Evolutionary conservation across 2,797 vertebrate species (phyloP).

Genomic region (Tokudaia muenninki): DNA sequence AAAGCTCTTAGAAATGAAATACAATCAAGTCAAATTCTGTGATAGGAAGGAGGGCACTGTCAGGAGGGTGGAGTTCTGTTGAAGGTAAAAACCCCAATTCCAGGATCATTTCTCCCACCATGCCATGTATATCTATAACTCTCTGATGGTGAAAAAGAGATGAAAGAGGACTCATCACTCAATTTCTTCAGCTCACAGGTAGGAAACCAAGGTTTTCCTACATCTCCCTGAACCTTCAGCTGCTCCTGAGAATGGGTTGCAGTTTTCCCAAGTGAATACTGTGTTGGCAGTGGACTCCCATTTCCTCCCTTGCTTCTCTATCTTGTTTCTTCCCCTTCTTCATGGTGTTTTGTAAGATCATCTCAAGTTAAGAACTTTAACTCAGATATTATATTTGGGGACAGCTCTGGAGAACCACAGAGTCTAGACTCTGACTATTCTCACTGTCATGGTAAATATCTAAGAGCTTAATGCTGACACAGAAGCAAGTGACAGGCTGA

Average conservation of each 20-base stretch:
- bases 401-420: not conserved
- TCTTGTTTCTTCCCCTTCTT: not conserved
- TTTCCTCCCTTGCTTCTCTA: not conserved
- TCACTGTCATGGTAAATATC: not conserved
- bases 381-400: not conserved
- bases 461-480: not conserved
- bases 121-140: not conserved
- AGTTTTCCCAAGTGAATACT: not conserved
- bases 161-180: not conserved
- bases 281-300: fast-evolving
- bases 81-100: not conserved
- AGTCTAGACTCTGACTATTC: not conserved
- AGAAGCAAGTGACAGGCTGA: not conserved
- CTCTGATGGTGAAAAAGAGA: too few relatives aligned
- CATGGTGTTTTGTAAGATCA: not conserved
- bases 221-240: not conserved
- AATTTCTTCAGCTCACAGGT: not conserved
- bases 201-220: not conserved
- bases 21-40: not conserved
- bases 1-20: not conserved
- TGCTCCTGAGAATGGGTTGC: fast-evolving
- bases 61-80: not conserved
- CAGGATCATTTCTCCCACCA: not conserved
- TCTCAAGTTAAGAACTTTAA: not conserved
- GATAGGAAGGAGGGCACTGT: not conserved